These are phyloP conservation scores for Hippocampus comes DNA, from an alignment of 2,113 vertebrate species.

Conservation along the genomic window DNA sequence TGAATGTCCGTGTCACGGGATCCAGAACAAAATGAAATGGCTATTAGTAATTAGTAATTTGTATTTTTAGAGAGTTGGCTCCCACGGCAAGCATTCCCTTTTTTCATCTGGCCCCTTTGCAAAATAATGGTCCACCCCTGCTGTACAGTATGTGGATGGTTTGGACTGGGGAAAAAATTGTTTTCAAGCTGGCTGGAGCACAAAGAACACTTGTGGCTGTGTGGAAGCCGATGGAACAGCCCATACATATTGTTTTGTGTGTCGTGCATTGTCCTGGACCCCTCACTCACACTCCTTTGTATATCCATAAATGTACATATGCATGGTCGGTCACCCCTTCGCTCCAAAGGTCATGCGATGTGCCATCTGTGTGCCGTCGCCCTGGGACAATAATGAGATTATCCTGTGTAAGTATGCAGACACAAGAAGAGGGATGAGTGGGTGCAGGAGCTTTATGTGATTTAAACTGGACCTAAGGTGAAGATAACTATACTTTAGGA, in stretches of 20 bases:
- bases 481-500: background rate
- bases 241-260: conserved; percentile 64
- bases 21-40: too few relatives aligned
- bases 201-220: conserved; percentile 39
- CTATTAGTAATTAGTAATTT: too few relatives aligned
- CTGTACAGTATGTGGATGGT: too few relatives aligned
- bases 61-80: too few relatives aligned
- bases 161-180: too few relatives aligned
- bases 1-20: too few relatives aligned
- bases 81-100: too few relatives aligned
- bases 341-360: conserved; percentile 62
- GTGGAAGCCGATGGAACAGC: conserved; percentile 64
- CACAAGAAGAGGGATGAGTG: conserved; percentile 24
- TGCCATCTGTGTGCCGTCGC: conserved; percentile 60
- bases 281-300: conserved; percentile 15
- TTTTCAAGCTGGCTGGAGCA: background rate
- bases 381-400: conserved; percentile 71
- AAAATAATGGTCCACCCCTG: too few relatives aligned
- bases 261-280: conserved; percentile 57
- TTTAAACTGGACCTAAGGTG: conserved; percentile 3
- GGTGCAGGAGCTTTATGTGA: background rate
- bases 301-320: conserved; percentile 13
- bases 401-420: conserved; percentile 62
- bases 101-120: too few relatives aligned
- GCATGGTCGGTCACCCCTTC: conserved; percentile 14